Base-by-base conservation (phyloP, 2,888 invertebrate species). In the Lithophane socia region DNA sequence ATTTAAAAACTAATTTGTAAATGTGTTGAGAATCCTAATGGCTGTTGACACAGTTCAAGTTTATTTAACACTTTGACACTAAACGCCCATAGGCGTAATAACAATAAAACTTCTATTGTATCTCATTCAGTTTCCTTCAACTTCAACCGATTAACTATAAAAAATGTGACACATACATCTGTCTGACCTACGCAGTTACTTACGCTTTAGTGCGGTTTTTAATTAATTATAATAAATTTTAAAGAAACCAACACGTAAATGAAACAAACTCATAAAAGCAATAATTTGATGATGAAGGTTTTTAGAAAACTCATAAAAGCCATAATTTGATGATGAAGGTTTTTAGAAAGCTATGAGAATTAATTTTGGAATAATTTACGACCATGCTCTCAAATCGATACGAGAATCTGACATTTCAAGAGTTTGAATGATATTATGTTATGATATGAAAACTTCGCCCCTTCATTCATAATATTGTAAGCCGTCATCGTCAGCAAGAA, bases 1-100 rank as follows among this genome's bases (percentile, higher is more conserved):
- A 67, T 79, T 80, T 74, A 67, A 80, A 81, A 86, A 85, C 67
- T 78, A 82, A 85, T 88, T 87, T 75, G 86, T 86, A 73, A 80
- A 74, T 77, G 73, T 75, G 76, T 78, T 76, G 18, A 42, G 63
- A 78, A 74, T 72, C 65, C 69, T 84, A 80, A 83, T 75, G 76
- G 64, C 65, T 49, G 60, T 72, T 77, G 82, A 86, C 86, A 81
- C 56, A 75, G 79, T 80, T 78, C 42, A 65, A 78, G 63, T 77
- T 65, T 77, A 66, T 80, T 75, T 70, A 76, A 69, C 69, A 52
- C 18, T 52, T 52, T 52, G 52, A 52, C 7, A 16, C 49, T 52
- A 52, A 52, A 52, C 18, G 18, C 52, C 52, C 52, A 52, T 18
- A 8, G 52, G 18, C 52, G 18, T 52, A 18, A 52, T 52, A 52